phyloP scores from a whole-genome alignment of 2,888 invertebrate species.

The Folsomia candida region DNA sequence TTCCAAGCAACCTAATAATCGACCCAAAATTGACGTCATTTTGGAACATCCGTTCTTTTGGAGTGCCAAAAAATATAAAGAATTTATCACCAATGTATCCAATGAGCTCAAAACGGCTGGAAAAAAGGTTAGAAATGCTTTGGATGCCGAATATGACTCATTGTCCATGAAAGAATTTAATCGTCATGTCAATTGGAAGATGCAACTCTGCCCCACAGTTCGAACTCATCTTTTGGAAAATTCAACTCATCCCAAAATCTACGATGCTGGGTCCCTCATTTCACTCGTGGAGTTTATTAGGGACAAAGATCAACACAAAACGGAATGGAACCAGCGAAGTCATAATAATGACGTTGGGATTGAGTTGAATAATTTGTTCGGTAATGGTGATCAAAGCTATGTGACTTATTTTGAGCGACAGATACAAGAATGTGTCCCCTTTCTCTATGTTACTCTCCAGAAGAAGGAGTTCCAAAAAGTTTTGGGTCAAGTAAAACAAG shows the following conservation, averaged over 20 bases:
- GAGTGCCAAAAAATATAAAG: background rate
- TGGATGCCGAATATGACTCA: background rate
- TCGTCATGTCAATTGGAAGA: background rate
- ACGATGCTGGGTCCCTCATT: background rate
- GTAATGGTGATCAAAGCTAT: no score
- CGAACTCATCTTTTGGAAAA: background rate
- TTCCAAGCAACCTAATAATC: background rate
- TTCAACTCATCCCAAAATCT: background rate
- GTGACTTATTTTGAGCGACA: no score
- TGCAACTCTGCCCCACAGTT: background rate
- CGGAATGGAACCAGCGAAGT: background rate
- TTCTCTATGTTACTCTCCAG: no score
- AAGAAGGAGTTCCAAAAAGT: no score
- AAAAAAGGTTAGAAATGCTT: background rate
- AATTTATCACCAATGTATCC: background rate
- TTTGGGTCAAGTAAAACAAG: no score
- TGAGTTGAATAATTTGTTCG: no score
- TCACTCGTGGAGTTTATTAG: background rate
- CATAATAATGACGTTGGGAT: no score
- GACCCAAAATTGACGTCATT: background rate
- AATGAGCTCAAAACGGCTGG: background rate
- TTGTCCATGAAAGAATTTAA: background rate
- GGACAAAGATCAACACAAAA: background rate
- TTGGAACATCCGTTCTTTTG: slow-evolving; percentile 7
- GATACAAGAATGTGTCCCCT: no score